A percentile compares a stretch with the other conserved stretches of the same genome.
Conservation (phyloP, 2,113 vertebrate species). For the Eurystomus gularis region DNA sequence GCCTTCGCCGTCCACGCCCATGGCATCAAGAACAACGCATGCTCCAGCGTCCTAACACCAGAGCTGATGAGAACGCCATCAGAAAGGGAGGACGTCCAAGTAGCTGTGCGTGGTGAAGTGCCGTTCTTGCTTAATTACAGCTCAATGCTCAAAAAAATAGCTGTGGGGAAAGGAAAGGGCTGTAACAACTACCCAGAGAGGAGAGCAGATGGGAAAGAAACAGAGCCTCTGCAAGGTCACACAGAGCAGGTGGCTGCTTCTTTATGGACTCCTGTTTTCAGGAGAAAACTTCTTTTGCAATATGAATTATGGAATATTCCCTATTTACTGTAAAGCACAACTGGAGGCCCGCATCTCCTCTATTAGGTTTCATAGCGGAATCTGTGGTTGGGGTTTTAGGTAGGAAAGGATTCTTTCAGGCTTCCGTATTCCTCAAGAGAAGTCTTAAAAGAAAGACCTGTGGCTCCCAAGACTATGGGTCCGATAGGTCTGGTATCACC, state of each 20-base stretch:
- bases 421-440: background rate
- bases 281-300: background rate
- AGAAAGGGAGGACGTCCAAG: background rate
- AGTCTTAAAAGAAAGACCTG: background rate
- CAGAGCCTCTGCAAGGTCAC: background rate
- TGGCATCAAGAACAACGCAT: fast-evolving
- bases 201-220: background rate
- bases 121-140: background rate
- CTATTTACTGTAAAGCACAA: background rate
- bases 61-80: fast-evolving
- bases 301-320: background rate
- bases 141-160: background rate
- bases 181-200: background rate
- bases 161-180: background rate
- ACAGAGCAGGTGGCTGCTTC: background rate
- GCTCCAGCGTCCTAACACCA: background rate
- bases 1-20: background rate
- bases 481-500: background rate
- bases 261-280: background rate
- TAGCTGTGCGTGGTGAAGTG: background rate
- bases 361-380: background rate
- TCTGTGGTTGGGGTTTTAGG: background rate
- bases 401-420: background rate
- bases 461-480: background rate
- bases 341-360: background rate